Conservation (phyloP, 2,113 vertebrate species). For the Jacana jacana region DNA sequence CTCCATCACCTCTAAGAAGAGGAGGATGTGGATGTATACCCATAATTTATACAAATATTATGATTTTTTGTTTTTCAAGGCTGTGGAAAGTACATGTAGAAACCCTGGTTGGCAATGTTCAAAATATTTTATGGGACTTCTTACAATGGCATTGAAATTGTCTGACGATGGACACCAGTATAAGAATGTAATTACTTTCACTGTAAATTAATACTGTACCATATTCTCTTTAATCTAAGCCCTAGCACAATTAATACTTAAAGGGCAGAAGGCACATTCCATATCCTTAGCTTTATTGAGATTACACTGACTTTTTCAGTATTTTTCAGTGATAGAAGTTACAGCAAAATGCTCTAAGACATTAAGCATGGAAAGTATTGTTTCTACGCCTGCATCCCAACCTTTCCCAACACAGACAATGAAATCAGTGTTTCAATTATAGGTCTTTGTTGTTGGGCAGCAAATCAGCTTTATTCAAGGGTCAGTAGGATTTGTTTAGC, state of each 20-base stretch:
- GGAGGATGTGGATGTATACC: not conserved
- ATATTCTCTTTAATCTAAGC: not conserved
- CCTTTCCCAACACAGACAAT: conserved; percentile 53
- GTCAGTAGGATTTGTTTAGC: conserved; percentile 67
- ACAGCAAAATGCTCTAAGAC: conserved; percentile 10
- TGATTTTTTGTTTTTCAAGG: not conserved
- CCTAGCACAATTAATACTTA: not conserved
- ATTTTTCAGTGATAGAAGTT: conserved; percentile 27
- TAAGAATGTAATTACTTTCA: not conserved
- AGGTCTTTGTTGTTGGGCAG: conserved; percentile 65
- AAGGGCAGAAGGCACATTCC: not conserved
- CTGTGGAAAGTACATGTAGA: not conserved
- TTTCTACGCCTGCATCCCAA: conserved; percentile 40
- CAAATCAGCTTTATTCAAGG: conserved; percentile 58
- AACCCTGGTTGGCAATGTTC: not conserved
- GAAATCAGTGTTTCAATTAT: conserved; percentile 73
- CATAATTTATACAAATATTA: not conserved
- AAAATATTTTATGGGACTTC: not conserved
- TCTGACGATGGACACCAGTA: not conserved
- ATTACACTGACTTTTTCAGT: not conserved
- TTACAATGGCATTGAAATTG: not conserved
- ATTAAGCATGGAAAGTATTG: conserved; percentile 49
- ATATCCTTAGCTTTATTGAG: not conserved
- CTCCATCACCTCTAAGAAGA: not conserved
- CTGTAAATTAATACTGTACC: not conserved